Percentiles rank a stretch among this genome's conserved stretches.
phyloP scores from a whole-genome alignment of 2,113 vertebrate species.

The Rhipidura dahli region DNA sequence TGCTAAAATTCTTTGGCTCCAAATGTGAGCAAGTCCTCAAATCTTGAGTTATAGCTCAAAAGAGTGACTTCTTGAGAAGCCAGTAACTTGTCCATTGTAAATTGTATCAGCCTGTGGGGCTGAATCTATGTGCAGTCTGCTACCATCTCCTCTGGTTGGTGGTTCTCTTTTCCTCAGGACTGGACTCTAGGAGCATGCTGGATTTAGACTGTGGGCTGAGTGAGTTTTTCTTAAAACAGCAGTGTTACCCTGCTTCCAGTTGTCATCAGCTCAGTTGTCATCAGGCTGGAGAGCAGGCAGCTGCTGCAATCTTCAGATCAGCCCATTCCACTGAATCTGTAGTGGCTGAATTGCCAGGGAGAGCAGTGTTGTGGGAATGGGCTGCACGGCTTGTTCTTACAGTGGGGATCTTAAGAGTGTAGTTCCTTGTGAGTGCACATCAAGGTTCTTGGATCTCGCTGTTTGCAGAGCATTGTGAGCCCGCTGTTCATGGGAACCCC shows the following conservation, averaged over 20 bases:
- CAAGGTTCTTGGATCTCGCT: background rate
- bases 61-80: background rate
- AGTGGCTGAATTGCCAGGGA: background rate
- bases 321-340: background rate
- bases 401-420: background rate
- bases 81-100: background rate
- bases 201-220: background rate
- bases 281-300: background rate
- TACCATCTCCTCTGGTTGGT: background rate
- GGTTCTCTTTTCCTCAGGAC: background rate
- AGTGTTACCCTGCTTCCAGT: background rate
- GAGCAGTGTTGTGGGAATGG: background rate
- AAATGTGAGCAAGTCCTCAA: background rate
- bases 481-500: background rate
- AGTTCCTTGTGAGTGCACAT: background rate
- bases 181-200: background rate
- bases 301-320: background rate
- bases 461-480: fast-evolving
- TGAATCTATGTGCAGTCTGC: background rate
- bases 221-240: background rate
- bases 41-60: background rate
- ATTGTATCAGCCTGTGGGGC: background rate
- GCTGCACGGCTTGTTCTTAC: background rate
- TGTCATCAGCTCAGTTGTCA: background rate
- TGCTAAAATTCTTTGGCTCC: background rate